phyloP scores from a whole-genome alignment of 1,140 invertebrate species.

The Dreissena rostriformis region DNA sequence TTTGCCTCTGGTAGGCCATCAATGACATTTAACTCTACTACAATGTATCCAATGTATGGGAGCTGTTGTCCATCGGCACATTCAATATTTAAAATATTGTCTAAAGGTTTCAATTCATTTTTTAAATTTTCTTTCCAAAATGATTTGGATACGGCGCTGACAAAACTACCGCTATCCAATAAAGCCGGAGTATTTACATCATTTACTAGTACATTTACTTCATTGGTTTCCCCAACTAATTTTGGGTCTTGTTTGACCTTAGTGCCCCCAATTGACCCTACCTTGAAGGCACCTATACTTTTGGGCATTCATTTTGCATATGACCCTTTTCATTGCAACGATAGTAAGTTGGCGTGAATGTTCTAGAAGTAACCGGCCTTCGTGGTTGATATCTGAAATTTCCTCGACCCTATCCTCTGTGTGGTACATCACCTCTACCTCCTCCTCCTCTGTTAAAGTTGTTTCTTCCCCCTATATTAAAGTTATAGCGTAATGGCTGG shows the following conservation, averaged over 20 bases:
- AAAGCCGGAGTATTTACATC: conserved; percentile 18
- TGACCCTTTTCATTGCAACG: conserved; percentile 35
- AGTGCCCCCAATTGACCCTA: neutral
- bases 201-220: conserved; percentile 16
- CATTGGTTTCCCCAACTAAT: conserved; percentile 43
- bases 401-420: too few relatives aligned
- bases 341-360: neutral
- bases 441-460: conserved; percentile 1
- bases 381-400: neutral
- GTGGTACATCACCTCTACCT: neutral
- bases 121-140: conserved; percentile 45
- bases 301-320: conserved; percentile 13
- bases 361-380: neutral
- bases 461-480: neutral
- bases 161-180: conserved; percentile 43
- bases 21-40: neutral
- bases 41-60: conserved; percentile 22
- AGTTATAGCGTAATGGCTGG: too few relatives aligned
- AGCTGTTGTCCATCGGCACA: conserved; percentile 28
- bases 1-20: neutral
- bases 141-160: conserved; percentile 15
- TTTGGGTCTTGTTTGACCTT: conserved; percentile 2
- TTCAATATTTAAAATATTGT: conserved; percentile 38
- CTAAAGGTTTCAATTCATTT: neutral
- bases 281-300: neutral